Conservation (phyloP, 2,888 invertebrate genomes). For the Encarsia formosa region DNA sequence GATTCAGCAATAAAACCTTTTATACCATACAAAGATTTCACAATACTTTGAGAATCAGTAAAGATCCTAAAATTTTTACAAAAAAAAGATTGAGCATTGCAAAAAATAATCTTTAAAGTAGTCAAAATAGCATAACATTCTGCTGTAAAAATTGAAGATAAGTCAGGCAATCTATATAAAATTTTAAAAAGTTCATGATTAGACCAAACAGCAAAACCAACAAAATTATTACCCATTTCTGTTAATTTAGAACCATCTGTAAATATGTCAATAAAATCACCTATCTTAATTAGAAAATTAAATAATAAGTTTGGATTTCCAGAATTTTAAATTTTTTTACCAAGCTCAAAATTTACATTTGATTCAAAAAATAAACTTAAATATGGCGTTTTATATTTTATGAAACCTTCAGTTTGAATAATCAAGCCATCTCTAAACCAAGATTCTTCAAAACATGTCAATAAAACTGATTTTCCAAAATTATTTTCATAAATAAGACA, state of each 20-base stretch:
- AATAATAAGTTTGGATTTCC: not conserved
- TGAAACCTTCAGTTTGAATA: not conserved
- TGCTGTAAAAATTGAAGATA: slow-evolving; percentile 4
- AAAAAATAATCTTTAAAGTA: not conserved
- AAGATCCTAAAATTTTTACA: not conserved
- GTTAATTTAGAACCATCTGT: not conserved
- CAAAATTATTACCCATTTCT: not conserved
- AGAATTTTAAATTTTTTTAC: not conserved
- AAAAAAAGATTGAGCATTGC: not conserved
- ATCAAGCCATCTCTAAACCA: not conserved
- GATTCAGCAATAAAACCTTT: too few species aligned
- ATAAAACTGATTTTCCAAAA: slow-evolving; percentile 1
- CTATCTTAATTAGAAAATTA: not conserved
- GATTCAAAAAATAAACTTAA: not conserved
- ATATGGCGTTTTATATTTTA: not conserved
- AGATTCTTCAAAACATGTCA: not conserved
- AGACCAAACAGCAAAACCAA: not conserved
- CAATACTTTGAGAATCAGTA: not conserved
- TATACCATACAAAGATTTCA: too few species aligned
- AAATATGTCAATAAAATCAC: not conserved
- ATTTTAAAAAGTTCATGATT: not conserved
- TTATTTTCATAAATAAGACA: slow-evolving; percentile 10
- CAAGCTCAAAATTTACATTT: not conserved
- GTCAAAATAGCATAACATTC: not conserved
- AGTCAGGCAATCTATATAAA: not conserved